A percentile compares a stretch with the other conserved stretches of the same genome.
Conservation (phyloP, 2,888 invertebrate species). For the Zaprionus obscuricornis region DNA sequence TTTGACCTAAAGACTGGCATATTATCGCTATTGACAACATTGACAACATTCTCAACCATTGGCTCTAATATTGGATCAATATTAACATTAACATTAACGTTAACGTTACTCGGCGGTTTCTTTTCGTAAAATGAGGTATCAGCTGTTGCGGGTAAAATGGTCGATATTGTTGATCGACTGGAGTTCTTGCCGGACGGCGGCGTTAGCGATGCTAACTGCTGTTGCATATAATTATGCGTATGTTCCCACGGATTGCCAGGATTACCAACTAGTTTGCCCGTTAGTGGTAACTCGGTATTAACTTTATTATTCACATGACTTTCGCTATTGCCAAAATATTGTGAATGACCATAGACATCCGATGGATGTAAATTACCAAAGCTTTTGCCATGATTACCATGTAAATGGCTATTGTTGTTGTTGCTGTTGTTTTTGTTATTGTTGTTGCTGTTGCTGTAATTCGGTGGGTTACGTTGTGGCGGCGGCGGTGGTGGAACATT, state of each 20-base stretch:
- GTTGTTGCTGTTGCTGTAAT: too few relatives aligned
- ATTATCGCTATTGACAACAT: slow-evolving; percentile 12
- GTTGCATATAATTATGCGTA: slow-evolving; percentile 41
- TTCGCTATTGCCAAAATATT: slow-evolving; percentile 43
- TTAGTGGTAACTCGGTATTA: slow-evolving; percentile 29
- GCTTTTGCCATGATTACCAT: slow-evolving; percentile 52
- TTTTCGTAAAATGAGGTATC: slow-evolving; percentile 77
- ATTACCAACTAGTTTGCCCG: slow-evolving; percentile 24
- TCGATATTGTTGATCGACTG: slow-evolving; percentile 61
- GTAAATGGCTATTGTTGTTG: slow-evolving; percentile 36
- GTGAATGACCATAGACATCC: slow-evolving; percentile 63
- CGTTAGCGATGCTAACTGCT: slow-evolving; percentile 45
- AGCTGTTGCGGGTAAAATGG: slow-evolving; percentile 68
- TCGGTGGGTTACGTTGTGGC: slow-evolving; percentile 75
- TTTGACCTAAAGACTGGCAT: slow-evolving; percentile 44
- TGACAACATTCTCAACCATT: slow-evolving; percentile 26
- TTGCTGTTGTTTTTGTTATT: slow-evolving; percentile 25
- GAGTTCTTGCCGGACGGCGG: slow-evolving; percentile 67
- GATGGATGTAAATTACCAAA: slow-evolving; percentile 49
- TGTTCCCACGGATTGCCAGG: slow-evolving; percentile 57
- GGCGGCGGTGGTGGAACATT: slow-evolving; percentile 41
- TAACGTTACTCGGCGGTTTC: slow-evolving; percentile 76
- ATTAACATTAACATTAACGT: slow-evolving; percentile 65
- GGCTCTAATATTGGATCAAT: slow-evolving; percentile 57
- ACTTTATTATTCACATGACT: slow-evolving; percentile 23